phyloP scores from a whole-genome alignment of 2,888 invertebrate species.

The Ophion ventricosus region DNA sequence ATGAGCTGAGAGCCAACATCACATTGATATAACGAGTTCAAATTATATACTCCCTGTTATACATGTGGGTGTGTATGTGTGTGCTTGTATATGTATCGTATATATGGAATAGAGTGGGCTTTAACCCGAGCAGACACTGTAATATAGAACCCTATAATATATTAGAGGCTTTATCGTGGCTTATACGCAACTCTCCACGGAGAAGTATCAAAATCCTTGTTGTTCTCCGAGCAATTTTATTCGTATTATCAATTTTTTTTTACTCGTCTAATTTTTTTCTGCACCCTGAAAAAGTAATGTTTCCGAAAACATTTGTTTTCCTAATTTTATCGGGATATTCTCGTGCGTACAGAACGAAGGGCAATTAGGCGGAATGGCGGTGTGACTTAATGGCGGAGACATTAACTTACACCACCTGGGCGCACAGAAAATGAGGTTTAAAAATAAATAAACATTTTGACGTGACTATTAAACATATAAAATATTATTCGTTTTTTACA shows the following conservation, averaged over 20 bases:
- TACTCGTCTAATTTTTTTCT: not conserved
- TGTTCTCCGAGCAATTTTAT: not conserved
- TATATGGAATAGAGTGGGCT: constrained; percentile 12
- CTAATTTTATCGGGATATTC: not conserved
- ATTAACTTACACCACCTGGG: too few relatives aligned
- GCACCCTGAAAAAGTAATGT: not conserved
- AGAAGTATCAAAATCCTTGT: constrained; percentile 28
- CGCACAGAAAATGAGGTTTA: too few relatives aligned
- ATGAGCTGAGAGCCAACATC: not conserved
- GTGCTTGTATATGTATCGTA: constrained; percentile 7
- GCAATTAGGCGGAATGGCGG: not conserved
- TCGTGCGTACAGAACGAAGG: not conserved
- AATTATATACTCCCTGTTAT: not conserved
- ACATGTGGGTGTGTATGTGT: not conserved
- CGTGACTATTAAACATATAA: too few relatives aligned
- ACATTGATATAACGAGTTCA: not conserved
- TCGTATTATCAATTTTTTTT: constrained; percentile 1
- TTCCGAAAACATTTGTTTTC: not conserved
- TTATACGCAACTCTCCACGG: not conserved
- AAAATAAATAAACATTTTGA: too few relatives aligned
- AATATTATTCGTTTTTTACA: too few relatives aligned
- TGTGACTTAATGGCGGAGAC: too few relatives aligned
- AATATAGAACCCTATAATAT: constrained; percentile 63
- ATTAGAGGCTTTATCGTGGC: constrained; percentile 51
- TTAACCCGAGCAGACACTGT: constrained; percentile 45